Base-by-base conservation (phyloP, 2,888 invertebrate genomes). In the Nephrotoma flavescens region DNA sequence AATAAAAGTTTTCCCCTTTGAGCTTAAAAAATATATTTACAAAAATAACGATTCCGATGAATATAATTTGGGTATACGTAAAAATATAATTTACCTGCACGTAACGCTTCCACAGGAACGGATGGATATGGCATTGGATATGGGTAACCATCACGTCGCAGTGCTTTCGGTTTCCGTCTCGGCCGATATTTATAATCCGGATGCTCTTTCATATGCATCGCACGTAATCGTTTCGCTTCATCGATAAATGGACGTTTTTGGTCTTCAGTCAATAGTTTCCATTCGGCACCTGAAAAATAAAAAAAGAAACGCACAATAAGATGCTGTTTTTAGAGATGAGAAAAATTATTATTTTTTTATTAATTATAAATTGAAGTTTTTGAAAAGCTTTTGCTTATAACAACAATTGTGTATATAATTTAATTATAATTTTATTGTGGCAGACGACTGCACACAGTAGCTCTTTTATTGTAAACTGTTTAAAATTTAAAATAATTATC, bases 161-260 rank as follows among this genome's bases (percentile, higher is more conserved):
- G 91, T 52, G 96, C 96, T 92, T 97, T 97, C 86, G 97, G 97
- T 92, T 97, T 97, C 92, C 97, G 94, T 90, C 97, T 92, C 15
- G 97, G 97, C 41, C 97, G 92, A 93, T 98, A 98, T 92, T 98
- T 98, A 93, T 97, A 97, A 92, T 97, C 97, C 0, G 97, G 97
- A 91, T 98, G 97, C 89, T 97, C 97, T 92, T 97, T 97, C 97
- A 97, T 98, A 93, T 98, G 97, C 94, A 96, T 95, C 31, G 97
- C 96, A 85, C 98, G 90, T 89, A 99, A 94, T 88, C 98, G 94
- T 91, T 99, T 99, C 12, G 99, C 98, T 91, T 99, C 98, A 91
- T 99, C 99, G 89, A 99, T 99, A 92, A 98, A 99, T 42, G 98
- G 98, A 90, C 98, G 93, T 92, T 99, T 99, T 90, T 98, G 98